These are phyloP conservation scores for Aphyosemion australe DNA, from an alignment of 2,113 vertebrate species.

Conservation along the genomic window DNA sequence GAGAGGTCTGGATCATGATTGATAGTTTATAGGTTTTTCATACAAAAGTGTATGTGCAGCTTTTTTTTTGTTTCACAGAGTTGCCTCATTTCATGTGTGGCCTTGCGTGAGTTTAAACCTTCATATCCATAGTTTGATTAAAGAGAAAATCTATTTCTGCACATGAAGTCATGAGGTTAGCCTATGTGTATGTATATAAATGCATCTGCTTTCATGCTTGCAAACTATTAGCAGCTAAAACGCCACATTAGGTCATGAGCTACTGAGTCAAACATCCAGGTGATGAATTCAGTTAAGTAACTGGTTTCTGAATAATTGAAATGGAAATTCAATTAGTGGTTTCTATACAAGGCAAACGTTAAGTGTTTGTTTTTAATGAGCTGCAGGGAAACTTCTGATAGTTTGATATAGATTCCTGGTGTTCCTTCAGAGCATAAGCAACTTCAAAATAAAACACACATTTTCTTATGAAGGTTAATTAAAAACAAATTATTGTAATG, in stretches of 20 bases:
- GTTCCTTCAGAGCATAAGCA: no score
- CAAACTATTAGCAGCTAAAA: not conserved
- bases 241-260: conserved; percentile 10
- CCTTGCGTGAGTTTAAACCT: not conserved
- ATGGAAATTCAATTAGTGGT: conserved; percentile 29
- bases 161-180: not conserved
- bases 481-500: no score
- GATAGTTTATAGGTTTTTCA: not conserved
- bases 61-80: conserved; percentile 3
- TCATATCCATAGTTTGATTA: not conserved
- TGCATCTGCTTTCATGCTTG: not conserved
- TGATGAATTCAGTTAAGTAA: conserved; percentile 29
- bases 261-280: conserved; percentile 18
- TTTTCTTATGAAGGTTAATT: no score
- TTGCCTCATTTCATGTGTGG: conserved; percentile 11
- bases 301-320: conserved; percentile 36
- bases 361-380: conserved; percentile 11
- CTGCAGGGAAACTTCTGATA: not conserved
- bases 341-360: not conserved
- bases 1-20: not conserved
- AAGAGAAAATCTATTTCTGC: not conserved
- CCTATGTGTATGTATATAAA: not conserved
- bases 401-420: no score
- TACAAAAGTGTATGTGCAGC: not conserved
- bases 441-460: no score